Base-by-base conservation (phyloP, 2,113 vertebrate genomes). In the Amphiprion percula region DNA sequence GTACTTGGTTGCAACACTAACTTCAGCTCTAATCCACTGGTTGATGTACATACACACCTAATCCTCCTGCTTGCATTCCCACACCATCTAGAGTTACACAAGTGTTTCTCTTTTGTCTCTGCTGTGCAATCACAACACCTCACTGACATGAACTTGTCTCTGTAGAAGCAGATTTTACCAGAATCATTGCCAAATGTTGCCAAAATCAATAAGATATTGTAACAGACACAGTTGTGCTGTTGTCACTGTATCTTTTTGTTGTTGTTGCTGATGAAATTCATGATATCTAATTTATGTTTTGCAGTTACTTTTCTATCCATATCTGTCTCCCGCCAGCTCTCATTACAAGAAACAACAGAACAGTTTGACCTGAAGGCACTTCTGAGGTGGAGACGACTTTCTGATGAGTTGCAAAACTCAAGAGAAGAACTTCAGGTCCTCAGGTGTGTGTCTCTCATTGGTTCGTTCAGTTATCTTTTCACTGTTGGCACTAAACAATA, bases 391-490 rank as follows among this genome's bases (percentile, higher is more conserved):
- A 95, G 66, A 53, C 87, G 97, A 76, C 96, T 99, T 67, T 94
- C 86, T 76, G 97, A 99, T 10, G 97, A 99, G 86, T 69, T 97
- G n/a, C 95, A 91, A 85, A 96, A 96, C 89, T 97, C 96, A 15
- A 94, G 96, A 15, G 95, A 97, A 84, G 95, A 96, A 60, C 94
- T 99, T 77, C 97, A 98, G 86, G 94, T 99, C 87, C 94, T 99
- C 87, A 96, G 98, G 98, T 99, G 66, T 80, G 90, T 74, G 79
- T 61, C 21, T 63, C 11, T 47, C 17, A 59, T 62, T 69, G 28
- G 12, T 77, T 14, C 12, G 24, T 46, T 59, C 37, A 23, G 58
- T 11, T 10, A 62, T 16, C 55, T 65, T 26, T 16, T 37, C 0
- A 4, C 10, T 55, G 10, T 33, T 73, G 28, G 14, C 11, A 44